These are phyloP conservation scores for Tautogolabrus adspersus DNA, from an alignment of 2,113 vertebrate species.

Conservation along the genomic window DNA sequence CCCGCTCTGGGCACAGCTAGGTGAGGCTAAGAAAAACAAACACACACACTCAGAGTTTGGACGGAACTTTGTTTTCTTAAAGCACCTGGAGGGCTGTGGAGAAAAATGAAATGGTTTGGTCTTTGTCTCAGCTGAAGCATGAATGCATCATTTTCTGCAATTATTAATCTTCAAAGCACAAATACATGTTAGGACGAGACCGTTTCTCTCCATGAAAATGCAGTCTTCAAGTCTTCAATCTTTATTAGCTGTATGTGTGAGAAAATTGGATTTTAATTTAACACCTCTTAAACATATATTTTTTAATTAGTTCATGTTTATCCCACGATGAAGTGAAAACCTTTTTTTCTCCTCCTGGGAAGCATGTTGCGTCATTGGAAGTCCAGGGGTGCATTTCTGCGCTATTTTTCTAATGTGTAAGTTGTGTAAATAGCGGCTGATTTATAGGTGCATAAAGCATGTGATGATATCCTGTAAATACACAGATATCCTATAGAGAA, in stretches of 20 bases:
- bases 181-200: conserved; percentile 21
- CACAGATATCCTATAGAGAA: neutral
- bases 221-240: neutral
- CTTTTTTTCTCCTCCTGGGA: neutral
- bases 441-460: neutral
- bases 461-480: neutral
- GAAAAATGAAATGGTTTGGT: conserved; percentile 1
- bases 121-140: neutral
- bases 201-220: neutral
- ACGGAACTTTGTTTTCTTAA: neutral
- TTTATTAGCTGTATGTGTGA: neutral
- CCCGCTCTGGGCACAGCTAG: conserved; percentile 97
- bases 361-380: neutral
- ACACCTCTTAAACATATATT: no score
- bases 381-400: neutral
- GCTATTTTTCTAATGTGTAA: neutral
- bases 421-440: neutral
- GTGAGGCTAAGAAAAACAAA: conserved; percentile 77
- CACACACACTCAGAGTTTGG: neutral
- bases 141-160: neutral
- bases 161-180: conserved; percentile 5
- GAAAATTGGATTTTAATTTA: no score
- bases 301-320: neutral
- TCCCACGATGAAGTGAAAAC: neutral
- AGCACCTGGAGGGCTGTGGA: neutral